Base-by-base conservation (phyloP, 2,113 vertebrate genomes). In the Synchiropus splendidus region DNA sequence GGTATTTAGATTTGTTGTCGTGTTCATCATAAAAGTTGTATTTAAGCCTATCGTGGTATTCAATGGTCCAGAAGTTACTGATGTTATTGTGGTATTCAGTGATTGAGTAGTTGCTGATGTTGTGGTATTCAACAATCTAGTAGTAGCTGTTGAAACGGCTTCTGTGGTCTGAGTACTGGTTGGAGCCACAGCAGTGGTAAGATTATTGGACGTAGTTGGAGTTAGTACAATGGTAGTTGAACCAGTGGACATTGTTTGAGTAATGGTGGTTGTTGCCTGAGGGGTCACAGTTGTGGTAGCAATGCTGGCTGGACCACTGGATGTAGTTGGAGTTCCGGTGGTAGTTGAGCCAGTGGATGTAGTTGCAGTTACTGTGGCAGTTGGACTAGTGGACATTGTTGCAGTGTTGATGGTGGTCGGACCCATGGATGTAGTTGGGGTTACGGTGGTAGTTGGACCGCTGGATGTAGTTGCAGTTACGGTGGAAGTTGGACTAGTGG, bases 401-500 rank as follows among this genome's bases (percentile, higher is more conserved):
- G 31, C 16, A 18, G 16, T 18, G 6, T 11, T 34, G 2, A 9
- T 11, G 11, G 18, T 10, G 18, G 34, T 6, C 8, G 38, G 8
- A 18, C 12, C 12, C 15, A 12, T 10, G 1, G 48, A 13, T 12
- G 31, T 42, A 11, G 12, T 6, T 9, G 38, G 6, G 1, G 6
- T 18, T 18, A n/a, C n/a, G n/a, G n/a, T n/a, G n/a, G 12, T 14
- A 6, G 9, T n/a, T n/a, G 46, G 31, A 6, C 15, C 27, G 17
- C 18, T 13, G 10, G 53, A 1, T 31, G 39, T 37, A n/a, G 35
- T 45, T 18, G 40, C 31, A 31, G 37, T 46, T 6, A 17, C 12
- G 3, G 30, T 16, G 16, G 42, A 15, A 2, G 18, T 17, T 16
- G 18, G 1, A 13, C 12, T 15, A 1, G 21, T 48, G 17, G 21